phyloP scores from a whole-genome alignment of 2,113 vertebrate species.

The Mormoops blainvillei region DNA sequence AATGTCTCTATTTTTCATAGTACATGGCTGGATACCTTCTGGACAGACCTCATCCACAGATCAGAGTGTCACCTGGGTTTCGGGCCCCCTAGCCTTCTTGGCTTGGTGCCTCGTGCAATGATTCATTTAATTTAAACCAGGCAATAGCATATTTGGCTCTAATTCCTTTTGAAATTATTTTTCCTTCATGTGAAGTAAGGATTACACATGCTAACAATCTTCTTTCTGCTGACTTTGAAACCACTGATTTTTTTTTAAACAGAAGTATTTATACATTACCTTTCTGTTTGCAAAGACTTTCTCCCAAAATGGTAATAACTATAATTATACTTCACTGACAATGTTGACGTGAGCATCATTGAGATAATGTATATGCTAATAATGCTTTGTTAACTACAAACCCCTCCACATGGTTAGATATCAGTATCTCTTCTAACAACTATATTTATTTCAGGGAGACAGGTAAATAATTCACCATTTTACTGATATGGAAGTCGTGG shows the following conservation, averaged over 20 bases:
- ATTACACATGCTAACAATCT: neutral
- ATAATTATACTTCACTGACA: neutral
- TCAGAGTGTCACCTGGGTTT: neutral
- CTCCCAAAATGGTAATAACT: conserved; percentile 9
- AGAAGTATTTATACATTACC: neutral
- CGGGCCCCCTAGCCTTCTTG: neutral
- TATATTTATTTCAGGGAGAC: neutral
- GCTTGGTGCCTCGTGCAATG: neutral
- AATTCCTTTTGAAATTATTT: neutral
- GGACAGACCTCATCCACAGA: neutral
- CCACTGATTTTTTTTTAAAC: neutral
- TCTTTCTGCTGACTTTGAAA: neutral
- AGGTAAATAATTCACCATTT: neutral
- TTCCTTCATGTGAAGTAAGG: neutral
- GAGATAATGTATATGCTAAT: neutral
- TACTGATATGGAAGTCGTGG: neutral
- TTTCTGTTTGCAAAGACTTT: neutral
- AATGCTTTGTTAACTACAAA: neutral
- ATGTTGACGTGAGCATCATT: neutral
- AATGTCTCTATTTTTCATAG: no score
- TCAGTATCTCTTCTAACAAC: neutral
- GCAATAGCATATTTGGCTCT: neutral
- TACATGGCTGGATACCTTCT: no score
- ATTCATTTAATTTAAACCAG: neutral
- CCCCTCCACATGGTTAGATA: neutral